Base-by-base conservation (phyloP, 2,113 vertebrate genomes). In the Cephalopholis sonnerati region DNA sequence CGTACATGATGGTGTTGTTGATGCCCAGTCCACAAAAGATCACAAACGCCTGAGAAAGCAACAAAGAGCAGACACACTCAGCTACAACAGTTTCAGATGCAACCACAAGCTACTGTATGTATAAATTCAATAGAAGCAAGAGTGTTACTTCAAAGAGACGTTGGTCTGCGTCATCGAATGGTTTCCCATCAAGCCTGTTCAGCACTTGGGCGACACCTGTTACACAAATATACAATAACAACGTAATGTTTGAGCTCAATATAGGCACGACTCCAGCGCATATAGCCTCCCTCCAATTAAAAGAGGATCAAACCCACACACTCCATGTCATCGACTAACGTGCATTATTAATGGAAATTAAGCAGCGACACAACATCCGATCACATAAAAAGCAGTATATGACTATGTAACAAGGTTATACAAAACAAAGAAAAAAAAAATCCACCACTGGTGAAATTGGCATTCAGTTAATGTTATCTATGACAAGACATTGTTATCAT, bases 1-100 rank as follows among this genome's bases (percentile, higher is more conserved):
- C 96, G 13, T 99, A 99, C 98, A 99, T 99, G 94, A 99, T 99
- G 61, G 98, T 99, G 93, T 99, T 99, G 95, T 99, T 99, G 95
- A 99, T 99, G 71, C 98, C 98, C 82, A 99, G 95, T 71, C 98
- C 98, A 90, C 98, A 99, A 89, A 99, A 99, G 94, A 99, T 99
- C 92, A 99, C 98, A 95, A 99, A 99, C 25, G 98, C 98, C 98
- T 99, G 90, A 81, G 72, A 92, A 82, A 84, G 84, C 65, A 88
- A 86, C 0, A 74, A 89, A 53, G 20, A 24, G 11, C 9, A 82
- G 9, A 74, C 46, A 50, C 4, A 32, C 18, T 61, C n/a, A 39
- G 11, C 27, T 13, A 4, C 9, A 44, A 16, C 2, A 13, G 4
- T 67, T 66, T 71, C 4, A 12, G 66, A 12, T 41, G 12, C 4